A percentile compares a stretch with the other conserved stretches of the same genome.
Conservation (phyloP, 2,113 vertebrate species). For the Hippoglossus stenolepis region DNA sequence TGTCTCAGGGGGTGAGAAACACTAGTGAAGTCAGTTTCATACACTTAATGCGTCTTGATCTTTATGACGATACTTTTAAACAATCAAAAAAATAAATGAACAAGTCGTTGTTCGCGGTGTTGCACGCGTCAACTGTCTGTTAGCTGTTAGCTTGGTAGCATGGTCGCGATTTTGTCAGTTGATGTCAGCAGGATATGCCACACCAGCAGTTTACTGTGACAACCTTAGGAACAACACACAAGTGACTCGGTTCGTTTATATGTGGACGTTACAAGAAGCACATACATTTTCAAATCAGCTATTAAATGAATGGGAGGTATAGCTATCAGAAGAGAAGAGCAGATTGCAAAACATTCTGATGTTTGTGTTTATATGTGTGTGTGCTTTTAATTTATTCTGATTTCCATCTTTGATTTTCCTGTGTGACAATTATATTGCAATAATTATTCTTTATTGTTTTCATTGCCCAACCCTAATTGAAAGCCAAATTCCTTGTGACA, state of each 20-base stretch:
- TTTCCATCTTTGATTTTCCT: neutral
- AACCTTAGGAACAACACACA: neutral
- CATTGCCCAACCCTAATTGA: neutral
- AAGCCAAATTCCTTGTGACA: too few relatives aligned
- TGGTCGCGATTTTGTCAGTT: neutral
- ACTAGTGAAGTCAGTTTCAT: accelerated
- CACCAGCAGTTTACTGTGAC: neutral
- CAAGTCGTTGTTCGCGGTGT: too few relatives aligned
- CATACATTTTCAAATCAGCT: neutral
- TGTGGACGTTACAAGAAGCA: neutral
- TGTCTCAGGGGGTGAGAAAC: neutral
- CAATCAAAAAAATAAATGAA: too few relatives aligned
- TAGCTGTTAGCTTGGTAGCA: constrained; percentile 45
- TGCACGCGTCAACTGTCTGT: neutral
- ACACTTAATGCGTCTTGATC: accelerated
- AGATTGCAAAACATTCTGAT: too few relatives aligned
- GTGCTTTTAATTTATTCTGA: neutral
- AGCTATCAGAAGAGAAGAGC: too few relatives aligned
- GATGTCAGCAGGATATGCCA: neutral
- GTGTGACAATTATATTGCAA: too few relatives aligned
- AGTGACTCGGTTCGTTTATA: neutral
- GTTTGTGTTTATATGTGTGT: neutral
- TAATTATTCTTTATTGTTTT: too few relatives aligned
- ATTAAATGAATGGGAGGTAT: too few relatives aligned
- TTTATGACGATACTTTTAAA: neutral